These are phyloP conservation scores for Leptodactylus fuscus DNA, from an alignment of 2,113 vertebrate genomes.

Conservation along the genomic window DNA sequence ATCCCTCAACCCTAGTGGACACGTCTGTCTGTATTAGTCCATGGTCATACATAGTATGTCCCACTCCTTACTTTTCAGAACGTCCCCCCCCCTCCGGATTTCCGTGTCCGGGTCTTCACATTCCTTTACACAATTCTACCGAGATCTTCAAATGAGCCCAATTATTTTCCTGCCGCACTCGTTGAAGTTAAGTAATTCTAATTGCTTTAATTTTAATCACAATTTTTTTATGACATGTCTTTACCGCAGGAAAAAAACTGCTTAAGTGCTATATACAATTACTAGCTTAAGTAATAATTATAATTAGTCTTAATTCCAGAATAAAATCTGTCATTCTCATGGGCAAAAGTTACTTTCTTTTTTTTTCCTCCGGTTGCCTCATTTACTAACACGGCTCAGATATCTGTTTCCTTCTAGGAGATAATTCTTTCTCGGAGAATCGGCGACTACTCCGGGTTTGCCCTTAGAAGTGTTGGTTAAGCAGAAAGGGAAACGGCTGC, in stretches of 20 bases:
- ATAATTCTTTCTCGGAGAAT: neutral
- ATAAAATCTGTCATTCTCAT: conserved; percentile 51
- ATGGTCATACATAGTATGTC: no score
- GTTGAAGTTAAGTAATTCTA: conserved; percentile 55
- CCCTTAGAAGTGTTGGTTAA: conserved; percentile 8
- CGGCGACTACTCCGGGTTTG: neutral
- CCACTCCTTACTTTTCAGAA: no score
- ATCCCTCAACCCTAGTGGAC: no score
- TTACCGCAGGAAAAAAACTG: conserved; percentile 50
- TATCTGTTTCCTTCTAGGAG: neutral
- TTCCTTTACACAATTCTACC: conserved; percentile 10
- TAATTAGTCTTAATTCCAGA: conserved; percentile 48
- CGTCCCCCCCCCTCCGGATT: no score
- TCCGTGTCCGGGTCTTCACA: neutral
- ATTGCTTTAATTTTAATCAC: conserved; percentile 60
- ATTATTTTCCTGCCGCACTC: conserved; percentile 50
- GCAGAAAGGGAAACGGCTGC: neutral
- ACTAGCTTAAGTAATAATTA: conserved; percentile 58
- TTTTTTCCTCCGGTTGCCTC: neutral
- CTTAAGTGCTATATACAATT: conserved; percentile 52
- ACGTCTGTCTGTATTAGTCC: no score
- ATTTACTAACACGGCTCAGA: conserved; percentile 5
- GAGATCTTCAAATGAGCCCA: conserved; percentile 54
- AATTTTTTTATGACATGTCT: conserved; percentile 50
- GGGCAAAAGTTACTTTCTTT: conserved; percentile 18